Evolutionary conservation across 2,113 vertebrate species (phyloP).

Genomic region (Pluvianellus socialis): DNA sequence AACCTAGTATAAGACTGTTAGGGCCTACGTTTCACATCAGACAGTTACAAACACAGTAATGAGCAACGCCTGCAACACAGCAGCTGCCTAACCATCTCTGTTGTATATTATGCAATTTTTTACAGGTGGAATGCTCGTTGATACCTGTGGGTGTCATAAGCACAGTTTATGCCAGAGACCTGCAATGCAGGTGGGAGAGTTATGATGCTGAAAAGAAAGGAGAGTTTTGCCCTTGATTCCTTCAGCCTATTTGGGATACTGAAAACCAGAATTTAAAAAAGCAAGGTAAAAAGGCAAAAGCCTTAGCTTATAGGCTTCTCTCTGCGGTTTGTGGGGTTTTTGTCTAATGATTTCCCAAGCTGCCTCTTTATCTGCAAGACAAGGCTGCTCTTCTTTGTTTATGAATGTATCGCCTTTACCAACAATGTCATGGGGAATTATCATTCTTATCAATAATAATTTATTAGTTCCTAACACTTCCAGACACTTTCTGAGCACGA

Average conservation of each 20-base stretch:
- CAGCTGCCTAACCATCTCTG: neutral
- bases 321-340: neutral
- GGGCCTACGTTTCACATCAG: neutral
- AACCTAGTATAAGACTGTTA: neutral
- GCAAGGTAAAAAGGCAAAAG: neutral
- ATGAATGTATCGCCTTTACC: neutral
- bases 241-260: neutral
- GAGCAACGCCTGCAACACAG: neutral
- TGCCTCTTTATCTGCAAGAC: neutral
- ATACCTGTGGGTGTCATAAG: neutral
- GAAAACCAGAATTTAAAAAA: neutral
- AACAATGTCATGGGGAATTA: neutral
- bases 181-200: neutral
- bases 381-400: neutral
- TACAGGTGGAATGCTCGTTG: neutral
- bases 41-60: neutral
- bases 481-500: neutral
- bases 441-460: neutral
- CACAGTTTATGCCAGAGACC: neutral
- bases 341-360: slow-evolving; percentile 14
- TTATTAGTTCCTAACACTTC: neutral
- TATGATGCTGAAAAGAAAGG: neutral
- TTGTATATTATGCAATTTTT: neutral
- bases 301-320: neutral
- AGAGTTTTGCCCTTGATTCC: neutral